These are phyloP conservation scores for Oedothorax gibbosus DNA, from an alignment of 1,140 invertebrate genomes.

Conservation along the genomic window DNA sequence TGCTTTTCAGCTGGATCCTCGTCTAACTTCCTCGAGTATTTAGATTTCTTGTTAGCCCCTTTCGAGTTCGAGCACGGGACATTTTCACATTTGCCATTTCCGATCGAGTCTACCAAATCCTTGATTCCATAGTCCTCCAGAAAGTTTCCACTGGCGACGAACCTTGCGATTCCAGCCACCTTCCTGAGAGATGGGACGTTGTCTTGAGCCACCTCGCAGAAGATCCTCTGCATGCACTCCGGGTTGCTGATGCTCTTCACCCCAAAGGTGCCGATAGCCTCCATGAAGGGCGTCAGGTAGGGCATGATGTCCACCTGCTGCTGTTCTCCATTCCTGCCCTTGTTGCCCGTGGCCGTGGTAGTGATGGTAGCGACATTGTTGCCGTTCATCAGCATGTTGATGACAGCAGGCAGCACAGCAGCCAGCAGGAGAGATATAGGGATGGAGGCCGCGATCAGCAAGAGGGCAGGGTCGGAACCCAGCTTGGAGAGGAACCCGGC, in stretches of 20 bases:
- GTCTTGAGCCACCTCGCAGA: slow-evolving; percentile 50
- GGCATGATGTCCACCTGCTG: slow-evolving; percentile 25
- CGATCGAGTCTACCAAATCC: slow-evolving; percentile 22
- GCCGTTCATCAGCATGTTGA: slow-evolving; percentile 46
- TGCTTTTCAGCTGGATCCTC: background rate
- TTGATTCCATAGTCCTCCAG: slow-evolving; percentile 47
- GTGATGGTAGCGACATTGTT: slow-evolving; percentile 16
- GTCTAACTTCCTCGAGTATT: slow-evolving; percentile 32
- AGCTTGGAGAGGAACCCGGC: slow-evolving; percentile 44
- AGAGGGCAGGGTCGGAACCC: slow-evolving; percentile 24
- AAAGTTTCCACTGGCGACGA: slow-evolving; percentile 19
- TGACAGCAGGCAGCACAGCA: slow-evolving; percentile 38
- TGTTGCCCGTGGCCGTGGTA: slow-evolving; percentile 29
- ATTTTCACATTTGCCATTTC: slow-evolving; percentile 26
- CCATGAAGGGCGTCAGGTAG: slow-evolving; percentile 30
- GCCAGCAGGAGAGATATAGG: slow-evolving; percentile 42
- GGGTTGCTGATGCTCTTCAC: slow-evolving; percentile 39
- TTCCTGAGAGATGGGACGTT: slow-evolving; percentile 17
- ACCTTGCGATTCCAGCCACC: slow-evolving; percentile 18
- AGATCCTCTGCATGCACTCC: slow-evolving; percentile 50
- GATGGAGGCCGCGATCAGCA: slow-evolving; percentile 43
- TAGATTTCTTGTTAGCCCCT: background rate
- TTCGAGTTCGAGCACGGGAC: slow-evolving; percentile 20
- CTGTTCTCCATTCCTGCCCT: background rate
- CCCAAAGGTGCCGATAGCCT: slow-evolving; percentile 49